Base-by-base conservation (phyloP, 2,797 vertebrate genomes). In the Sebastes itinus region DNA sequence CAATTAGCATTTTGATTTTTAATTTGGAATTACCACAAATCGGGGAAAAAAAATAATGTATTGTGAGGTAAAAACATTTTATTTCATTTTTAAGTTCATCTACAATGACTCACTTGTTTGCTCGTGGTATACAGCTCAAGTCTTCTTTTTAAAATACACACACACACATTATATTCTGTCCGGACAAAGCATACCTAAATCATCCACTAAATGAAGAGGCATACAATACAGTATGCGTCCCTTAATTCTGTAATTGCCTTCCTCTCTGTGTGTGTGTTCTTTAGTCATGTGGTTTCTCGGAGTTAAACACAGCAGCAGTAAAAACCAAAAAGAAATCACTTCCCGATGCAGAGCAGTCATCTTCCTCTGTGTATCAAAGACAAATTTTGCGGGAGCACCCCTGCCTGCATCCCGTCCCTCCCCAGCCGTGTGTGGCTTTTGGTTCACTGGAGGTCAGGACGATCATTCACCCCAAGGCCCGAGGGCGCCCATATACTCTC, bases 381-480 rank as follows among this genome's bases (percentile, higher is more conserved):
- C 78, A 72, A 66, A 87, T 92, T 92, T 78, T 83, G 82, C 81
- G 85, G 75, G 75, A 86, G 77, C 86, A 84, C 89, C 86, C 89
- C 88, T 83, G 81, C 78, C 78, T 83, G 58, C 81, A 30, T 87
- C 78, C 76, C 88, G 81, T 86, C 86, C 86, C 87, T 90, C 87
- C 78, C 90, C 81, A 87, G 83, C 93, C 84, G 90, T 93, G 93
- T 89, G 88, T 92, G 93, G 95, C 93, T 92, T 91, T 91, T 93
- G 88, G 95, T 97, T 97, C 94, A 96, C 93, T 95, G 94, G 94
- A 96, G 97, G 97, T 97, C 97, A 97, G 92, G 93, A 95, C 93
- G 93, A 97, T 99, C 97, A 97, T 97, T 98, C 97, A 97, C 95
- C 92, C 94, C 93, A 91, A 95, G 68, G 95, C 97, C 97, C 87